These are phyloP conservation scores for Nothoprocta pentlandii DNA, from an alignment of 2,113 vertebrate genomes.

Conservation along the genomic window DNA sequence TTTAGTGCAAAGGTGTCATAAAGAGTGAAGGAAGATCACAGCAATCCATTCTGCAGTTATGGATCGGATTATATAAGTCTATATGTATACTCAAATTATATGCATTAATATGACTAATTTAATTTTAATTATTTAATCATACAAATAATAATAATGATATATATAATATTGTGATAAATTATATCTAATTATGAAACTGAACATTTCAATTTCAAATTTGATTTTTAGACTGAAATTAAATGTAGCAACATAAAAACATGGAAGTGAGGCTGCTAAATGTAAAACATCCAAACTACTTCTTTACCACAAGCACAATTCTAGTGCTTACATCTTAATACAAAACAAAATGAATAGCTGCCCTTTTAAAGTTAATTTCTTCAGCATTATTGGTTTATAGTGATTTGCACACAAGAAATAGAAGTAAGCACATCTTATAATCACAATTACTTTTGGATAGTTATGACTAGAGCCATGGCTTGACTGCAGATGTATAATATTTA, in stretches of 20 bases:
- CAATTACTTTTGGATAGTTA: not conserved
- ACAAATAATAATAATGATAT: too few species aligned
- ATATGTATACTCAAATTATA: too few species aligned
- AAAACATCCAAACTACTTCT: not conserved
- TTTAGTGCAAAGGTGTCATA: not conserved
- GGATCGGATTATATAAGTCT: too few species aligned
- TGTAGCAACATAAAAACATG: not conserved
- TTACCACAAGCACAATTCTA: not conserved
- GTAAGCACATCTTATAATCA: not conserved
- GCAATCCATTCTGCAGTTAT: not conserved
- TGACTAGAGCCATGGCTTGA: not conserved
- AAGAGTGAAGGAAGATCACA: not conserved
- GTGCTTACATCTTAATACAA: not conserved
- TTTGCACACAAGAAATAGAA: slow-evolving; percentile 1
- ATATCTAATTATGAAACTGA: not conserved
- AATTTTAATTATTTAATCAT: too few species aligned
- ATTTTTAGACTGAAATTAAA: not conserved
- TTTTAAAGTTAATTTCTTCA: slow-evolving; percentile 58
- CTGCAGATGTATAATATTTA: slow-evolving; percentile 11
- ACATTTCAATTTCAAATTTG: not conserved
- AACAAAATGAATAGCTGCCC: slow-evolving; percentile 29
- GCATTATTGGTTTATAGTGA: slow-evolving; percentile 45
- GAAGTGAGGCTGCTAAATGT: not conserved
- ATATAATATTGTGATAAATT: too few species aligned
- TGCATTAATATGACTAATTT: too few species aligned